Evolutionary conservation across 2,113 vertebrate species (phyloP).

Genomic region (Ariopsis seemanni): DNA sequence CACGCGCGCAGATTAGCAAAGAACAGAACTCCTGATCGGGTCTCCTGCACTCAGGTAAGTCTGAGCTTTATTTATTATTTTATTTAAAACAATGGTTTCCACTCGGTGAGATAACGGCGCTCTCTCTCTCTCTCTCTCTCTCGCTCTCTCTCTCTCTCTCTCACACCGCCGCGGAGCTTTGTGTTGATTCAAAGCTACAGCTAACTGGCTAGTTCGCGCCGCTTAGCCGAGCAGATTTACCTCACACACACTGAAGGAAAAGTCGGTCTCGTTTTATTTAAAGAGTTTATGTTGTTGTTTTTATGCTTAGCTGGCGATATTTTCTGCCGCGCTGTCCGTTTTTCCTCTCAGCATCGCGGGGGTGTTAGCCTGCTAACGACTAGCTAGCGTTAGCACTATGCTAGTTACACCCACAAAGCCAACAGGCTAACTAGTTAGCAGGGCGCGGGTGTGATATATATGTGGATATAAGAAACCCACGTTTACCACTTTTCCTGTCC

Average conservation of each 20-base stretch:
- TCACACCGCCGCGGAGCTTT: slow-evolving; percentile 64
- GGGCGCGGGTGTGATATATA: not conserved
- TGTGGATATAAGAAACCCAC: not conserved
- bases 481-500: not conserved
- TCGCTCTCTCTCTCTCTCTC: slow-evolving; percentile 43
- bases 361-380: slow-evolving; percentile 29
- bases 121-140: slow-evolving; percentile 44
- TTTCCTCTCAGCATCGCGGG: slow-evolving; percentile 52
- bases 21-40: slow-evolving; percentile 23
- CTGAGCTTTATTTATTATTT: slow-evolving; percentile 25
- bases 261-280: not conserved
- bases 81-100: slow-evolving; percentile 53
- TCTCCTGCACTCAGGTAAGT: slow-evolving; percentile 66
- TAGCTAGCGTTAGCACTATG: slow-evolving; percentile 52
- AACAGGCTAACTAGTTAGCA: not conserved
- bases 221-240: not conserved
- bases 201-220: slow-evolving; percentile 56
- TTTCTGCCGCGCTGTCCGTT: slow-evolving; percentile 27
- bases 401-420: slow-evolving; percentile 46
- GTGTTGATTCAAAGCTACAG: slow-evolving; percentile 70
- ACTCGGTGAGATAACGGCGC: slow-evolving; percentile 60
- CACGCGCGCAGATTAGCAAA: slow-evolving; percentile 25
- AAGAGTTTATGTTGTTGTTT: too few species aligned
- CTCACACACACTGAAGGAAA: not conserved
- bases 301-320: not conserved